Base-by-base conservation (phyloP, 2,113 vertebrate genomes). In the Jacana jacana region DNA sequence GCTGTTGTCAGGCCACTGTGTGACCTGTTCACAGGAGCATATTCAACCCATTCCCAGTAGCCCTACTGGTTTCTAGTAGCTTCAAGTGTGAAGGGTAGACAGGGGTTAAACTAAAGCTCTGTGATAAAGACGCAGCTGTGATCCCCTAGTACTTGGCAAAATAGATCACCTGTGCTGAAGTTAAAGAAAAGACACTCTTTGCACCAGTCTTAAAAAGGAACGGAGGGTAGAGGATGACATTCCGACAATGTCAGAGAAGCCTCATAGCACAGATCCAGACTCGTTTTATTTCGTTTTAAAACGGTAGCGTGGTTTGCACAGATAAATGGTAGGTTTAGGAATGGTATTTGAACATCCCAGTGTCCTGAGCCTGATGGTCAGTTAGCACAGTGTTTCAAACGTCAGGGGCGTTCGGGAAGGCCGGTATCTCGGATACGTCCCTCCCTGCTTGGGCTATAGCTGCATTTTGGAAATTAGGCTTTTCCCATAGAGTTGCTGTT, bases 361-460 rank as follows among this genome's bases (percentile, higher is more conserved):
- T 4, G 24, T 33, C 42, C 13, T 4, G 42, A 30, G 17, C 46
- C 39, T 40, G 11, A n/a, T 0, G 13, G 28, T 46, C 37, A 18
- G 6, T 18, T 20, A 58, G 27, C 0, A 0, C 44, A 5, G 3
- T 14, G 19, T 51, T 86, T 54, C 16, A 4, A 11, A 4, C 0
- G 16, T 27, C 5, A 2, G 35, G 35, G 39, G 24, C 5, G 72
- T 37, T 63, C 22, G 9, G 51, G 31, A 58, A 42, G 24, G 51
- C 31, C 42, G 1, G 7, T 10, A 2, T 5, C 42, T 22, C 42
- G 0, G 0, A 3, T 2, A 13, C 10, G 3, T 8, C 15, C 23
- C 10, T 54, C 69, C 15, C 60, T 13, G 28, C 61, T 52, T 33
- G 17, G 51, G 18, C 46, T 49, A 2, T 0, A 33, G 49, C 49